Evolutionary conservation across 2,888 invertebrate species (phyloP).

Genomic region (Tiliacea citrago): DNA sequence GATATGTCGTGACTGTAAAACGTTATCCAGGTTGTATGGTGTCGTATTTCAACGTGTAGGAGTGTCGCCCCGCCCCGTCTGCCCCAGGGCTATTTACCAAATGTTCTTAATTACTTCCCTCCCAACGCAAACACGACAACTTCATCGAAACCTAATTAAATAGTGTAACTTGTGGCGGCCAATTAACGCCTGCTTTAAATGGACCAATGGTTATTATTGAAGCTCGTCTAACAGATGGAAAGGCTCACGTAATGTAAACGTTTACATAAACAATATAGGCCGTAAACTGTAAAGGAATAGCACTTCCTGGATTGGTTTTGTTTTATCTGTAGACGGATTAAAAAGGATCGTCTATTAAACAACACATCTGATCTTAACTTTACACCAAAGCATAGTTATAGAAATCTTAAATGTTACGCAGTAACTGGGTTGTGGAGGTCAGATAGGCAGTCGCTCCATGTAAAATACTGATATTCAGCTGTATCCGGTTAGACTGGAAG

Average conservation of each 20-base stretch:
- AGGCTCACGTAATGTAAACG: conserved; percentile 47
- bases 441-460: too few species aligned
- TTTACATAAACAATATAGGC: conserved; percentile 39
- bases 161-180: conserved; percentile 52
- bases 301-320: conserved; percentile 37
- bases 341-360: conserved; percentile 2
- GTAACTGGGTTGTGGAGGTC: too few species aligned
- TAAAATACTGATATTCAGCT: too few species aligned
- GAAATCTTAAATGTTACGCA: conserved; percentile 1
- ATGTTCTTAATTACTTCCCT: conserved; percentile 83
- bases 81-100: conserved; percentile 73
- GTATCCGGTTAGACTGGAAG: too few species aligned
- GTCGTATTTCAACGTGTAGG: conserved; percentile 79
- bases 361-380: conserved; percentile 8
- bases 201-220: conserved; percentile 38
- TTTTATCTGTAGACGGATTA: conserved; percentile 26
- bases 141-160: conserved; percentile 72
- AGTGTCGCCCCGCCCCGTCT: conserved; percentile 83
- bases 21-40: conserved; percentile 73
- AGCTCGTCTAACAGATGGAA: conserved; percentile 49
- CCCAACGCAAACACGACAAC: conserved; percentile 77
- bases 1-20: conserved; percentile 75
- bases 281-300: conserved; percentile 36
- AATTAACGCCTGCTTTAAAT: conserved; percentile 51
- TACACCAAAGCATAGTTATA: background rate